Conservation (phyloP, 2,888 invertebrate genomes). For the Heliconius hortense region DNA sequence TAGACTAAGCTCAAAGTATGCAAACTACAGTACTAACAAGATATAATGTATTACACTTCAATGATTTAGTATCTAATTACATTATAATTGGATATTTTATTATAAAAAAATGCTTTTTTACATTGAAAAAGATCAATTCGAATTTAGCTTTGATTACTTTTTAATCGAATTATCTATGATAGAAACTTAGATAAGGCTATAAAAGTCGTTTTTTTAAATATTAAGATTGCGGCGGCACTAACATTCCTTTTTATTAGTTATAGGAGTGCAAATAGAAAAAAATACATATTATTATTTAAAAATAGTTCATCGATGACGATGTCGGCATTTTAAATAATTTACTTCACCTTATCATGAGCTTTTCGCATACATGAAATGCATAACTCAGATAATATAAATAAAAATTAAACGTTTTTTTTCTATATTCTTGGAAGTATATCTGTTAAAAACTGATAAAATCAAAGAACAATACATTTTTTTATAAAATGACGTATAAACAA, state of each 20-base stretch:
- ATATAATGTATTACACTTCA: slow-evolving; percentile 3
- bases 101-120: not conserved
- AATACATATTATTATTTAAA: not conserved
- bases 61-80: not conserved
- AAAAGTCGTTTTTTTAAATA: slow-evolving; percentile 9
- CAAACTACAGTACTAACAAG: slow-evolving; percentile 16
- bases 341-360: slow-evolving; percentile 29
- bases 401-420: not conserved
- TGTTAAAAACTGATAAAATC: not conserved
- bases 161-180: slow-evolving; percentile 19
- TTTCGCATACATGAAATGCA: not conserved
- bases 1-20: slow-evolving; percentile 12
- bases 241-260: slow-evolving; percentile 1
- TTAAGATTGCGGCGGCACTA: slow-evolving; percentile 3
- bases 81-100: not conserved
- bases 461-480: not conserved
- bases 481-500: not conserved
- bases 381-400: not conserved
- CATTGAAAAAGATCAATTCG: not conserved
- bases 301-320: slow-evolving; percentile 15
- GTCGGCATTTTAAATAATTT: not conserved
- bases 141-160: slow-evolving; percentile 14
- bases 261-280: not conserved
- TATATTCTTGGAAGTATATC: not conserved
- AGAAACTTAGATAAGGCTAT: slow-evolving; percentile 4